Evolutionary conservation across 1,140 invertebrate species (phyloP).

Genomic region (Achroia grisella): DNA sequence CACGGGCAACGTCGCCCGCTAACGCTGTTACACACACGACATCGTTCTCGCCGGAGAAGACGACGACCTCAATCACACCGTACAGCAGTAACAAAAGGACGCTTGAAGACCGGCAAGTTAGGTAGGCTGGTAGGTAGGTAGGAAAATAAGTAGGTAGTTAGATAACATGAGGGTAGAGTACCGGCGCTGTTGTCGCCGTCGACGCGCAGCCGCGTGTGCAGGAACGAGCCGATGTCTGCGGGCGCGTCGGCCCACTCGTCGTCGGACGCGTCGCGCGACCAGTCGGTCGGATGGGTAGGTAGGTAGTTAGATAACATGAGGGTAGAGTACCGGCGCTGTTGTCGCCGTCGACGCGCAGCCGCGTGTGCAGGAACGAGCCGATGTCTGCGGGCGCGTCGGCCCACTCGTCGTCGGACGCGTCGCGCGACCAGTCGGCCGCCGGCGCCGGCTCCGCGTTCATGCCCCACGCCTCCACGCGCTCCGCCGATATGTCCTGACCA

Average conservation of each 20-base stretch:
- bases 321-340: slow-evolving; percentile 69
- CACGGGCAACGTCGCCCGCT: too few species aligned
- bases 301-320: too few species aligned
- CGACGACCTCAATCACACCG: too few species aligned
- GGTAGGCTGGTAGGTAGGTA: too few species aligned
- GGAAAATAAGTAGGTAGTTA: too few species aligned
- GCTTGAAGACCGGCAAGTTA: too few species aligned
- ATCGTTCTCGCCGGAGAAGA: too few species aligned
- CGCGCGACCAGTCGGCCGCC: slow-evolving; percentile 40
- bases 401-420: slow-evolving; percentile 66
- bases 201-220: slow-evolving; percentile 46
- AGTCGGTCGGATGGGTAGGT: too few species aligned
- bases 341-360: slow-evolving; percentile 46
- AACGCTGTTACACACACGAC: too few species aligned
- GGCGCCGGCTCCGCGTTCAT: slow-evolving; percentile 22
- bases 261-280: slow-evolving; percentile 54
- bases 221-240: slow-evolving; percentile 55
- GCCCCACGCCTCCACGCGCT: slow-evolving; percentile 48
- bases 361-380: slow-evolving; percentile 54
- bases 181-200: slow-evolving; percentile 70
- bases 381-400: slow-evolving; percentile 51
- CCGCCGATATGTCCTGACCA: slow-evolving; percentile 53
- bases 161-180: too few species aligned
- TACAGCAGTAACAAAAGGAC: too few species aligned
- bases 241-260: slow-evolving; percentile 62